A percentile compares a stretch with the other conserved stretches of the same genome.
These are phyloP conservation scores for Acrocephalus arundinaceus DNA, from an alignment of 2,113 vertebrate genomes.

Conservation along the genomic window DNA sequence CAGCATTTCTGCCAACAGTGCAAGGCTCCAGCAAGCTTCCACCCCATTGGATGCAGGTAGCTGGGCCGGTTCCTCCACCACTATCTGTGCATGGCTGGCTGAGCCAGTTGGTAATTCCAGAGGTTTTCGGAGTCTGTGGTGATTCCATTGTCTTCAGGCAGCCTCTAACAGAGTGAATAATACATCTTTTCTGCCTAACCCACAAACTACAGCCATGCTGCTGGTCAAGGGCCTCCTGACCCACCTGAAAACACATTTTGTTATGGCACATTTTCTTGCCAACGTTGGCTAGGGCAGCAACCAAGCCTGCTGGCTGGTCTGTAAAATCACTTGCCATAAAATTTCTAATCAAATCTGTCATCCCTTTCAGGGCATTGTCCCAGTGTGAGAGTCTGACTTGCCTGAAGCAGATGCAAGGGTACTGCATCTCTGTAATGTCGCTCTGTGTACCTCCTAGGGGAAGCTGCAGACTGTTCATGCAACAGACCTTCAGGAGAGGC, in stretches of 20 bases:
- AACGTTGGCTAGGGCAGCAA: accelerated
- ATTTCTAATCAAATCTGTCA: background rate
- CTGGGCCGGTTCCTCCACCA: background rate
- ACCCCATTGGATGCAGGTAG: background rate
- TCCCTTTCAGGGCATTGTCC: background rate
- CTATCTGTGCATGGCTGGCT: background rate
- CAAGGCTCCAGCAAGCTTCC: background rate
- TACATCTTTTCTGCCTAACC: background rate
- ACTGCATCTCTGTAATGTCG: background rate
- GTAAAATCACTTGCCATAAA: background rate
- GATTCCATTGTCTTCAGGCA: background rate
- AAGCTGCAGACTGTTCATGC: background rate
- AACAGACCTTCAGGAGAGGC: background rate
- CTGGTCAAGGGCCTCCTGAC: background rate
- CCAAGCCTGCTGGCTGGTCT: background rate
- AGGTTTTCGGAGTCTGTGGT: accelerated
- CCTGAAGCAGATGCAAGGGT: background rate
- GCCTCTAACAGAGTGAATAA: background rate
- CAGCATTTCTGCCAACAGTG: background rate
- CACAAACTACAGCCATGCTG: background rate
- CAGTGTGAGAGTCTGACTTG: background rate
- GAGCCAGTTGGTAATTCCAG: background rate
- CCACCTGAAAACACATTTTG: background rate
- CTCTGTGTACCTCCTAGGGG: background rate
- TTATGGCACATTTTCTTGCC: background rate